Conservation (phyloP, 2,113 vertebrate genomes). For the Catharus bicknelli region DNA sequence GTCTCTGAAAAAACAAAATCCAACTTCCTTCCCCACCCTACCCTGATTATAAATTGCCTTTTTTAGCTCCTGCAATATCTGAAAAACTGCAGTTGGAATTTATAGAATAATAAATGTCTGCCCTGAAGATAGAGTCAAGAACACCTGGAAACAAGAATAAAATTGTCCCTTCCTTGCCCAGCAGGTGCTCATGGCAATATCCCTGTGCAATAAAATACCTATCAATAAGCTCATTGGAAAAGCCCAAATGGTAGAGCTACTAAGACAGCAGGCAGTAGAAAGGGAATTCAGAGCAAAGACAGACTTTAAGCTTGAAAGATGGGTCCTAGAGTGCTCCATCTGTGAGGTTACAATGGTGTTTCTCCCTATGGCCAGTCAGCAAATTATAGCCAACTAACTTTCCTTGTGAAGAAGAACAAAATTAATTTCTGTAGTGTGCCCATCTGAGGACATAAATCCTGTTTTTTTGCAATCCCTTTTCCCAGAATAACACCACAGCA, state of each 20-base stretch:
- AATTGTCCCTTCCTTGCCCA: neutral
- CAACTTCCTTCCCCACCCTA: neutral
- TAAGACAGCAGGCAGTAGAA: neutral
- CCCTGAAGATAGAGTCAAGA: conserved; percentile 5
- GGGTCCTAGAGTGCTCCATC: neutral
- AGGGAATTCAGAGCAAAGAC: neutral
- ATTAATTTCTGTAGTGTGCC: neutral
- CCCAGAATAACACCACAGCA: neutral
- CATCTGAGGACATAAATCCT: neutral
- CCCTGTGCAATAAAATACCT: neutral
- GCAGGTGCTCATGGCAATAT: neutral
- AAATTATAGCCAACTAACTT: neutral
- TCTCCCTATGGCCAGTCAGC: neutral
- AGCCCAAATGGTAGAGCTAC: neutral
- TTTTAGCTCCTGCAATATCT: neutral
- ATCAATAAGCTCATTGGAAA: neutral
- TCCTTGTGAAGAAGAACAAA: neutral
- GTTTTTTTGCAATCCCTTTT: neutral
- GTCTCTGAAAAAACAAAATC: neutral
- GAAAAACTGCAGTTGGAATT: neutral
- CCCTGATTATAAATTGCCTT: neutral
- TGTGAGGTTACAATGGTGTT: neutral
- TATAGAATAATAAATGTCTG: neutral
- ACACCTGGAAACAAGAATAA: neutral
- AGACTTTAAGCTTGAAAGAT: neutral